A percentile compares a stretch with the other conserved stretches of the same genome.
Evolutionary conservation across 2,888 invertebrate genomes (phyloP).

Genomic region (Ectropis crepuscularia): DNA sequence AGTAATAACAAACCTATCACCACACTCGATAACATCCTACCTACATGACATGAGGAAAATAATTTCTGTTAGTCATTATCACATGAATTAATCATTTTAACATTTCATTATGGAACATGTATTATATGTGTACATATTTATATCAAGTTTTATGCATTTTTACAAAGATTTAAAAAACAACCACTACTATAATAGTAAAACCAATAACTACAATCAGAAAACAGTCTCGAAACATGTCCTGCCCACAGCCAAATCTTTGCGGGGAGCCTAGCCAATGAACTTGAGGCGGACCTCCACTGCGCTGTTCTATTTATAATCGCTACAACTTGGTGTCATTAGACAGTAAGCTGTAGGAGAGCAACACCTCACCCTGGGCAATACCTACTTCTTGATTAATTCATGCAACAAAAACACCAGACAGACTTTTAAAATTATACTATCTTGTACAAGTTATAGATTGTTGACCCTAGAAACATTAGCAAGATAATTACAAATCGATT

Average conservation of each 20-base stretch:
- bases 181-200: not conserved
- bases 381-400: slow-evolving; percentile 5
- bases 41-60: too few species aligned
- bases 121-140: too few species aligned
- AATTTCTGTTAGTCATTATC: too few species aligned
- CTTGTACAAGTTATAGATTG: not conserved
- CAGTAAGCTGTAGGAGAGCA: slow-evolving; percentile 11
- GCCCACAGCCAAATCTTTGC: slow-evolving; percentile 54
- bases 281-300: slow-evolving; percentile 74
- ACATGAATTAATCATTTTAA: too few species aligned
- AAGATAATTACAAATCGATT: not conserved
- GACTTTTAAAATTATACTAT: not conserved
- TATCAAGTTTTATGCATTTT: too few species aligned
- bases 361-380: not conserved
- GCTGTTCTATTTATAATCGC: slow-evolving; percentile 60
- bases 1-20: too few species aligned
- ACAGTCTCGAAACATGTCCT: slow-evolving; percentile 13
- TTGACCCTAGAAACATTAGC: not conserved
- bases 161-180: not conserved
- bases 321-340: slow-evolving; percentile 20
- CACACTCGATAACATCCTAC: too few species aligned
- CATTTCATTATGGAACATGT: too few species aligned
- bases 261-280: slow-evolving; percentile 76
- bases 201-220: not conserved
- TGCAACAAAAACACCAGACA: slow-evolving; percentile 1